phyloP scores from a whole-genome alignment of 92 coral and sea anemone genomes.

The Parazoanthus darwini region DNA sequence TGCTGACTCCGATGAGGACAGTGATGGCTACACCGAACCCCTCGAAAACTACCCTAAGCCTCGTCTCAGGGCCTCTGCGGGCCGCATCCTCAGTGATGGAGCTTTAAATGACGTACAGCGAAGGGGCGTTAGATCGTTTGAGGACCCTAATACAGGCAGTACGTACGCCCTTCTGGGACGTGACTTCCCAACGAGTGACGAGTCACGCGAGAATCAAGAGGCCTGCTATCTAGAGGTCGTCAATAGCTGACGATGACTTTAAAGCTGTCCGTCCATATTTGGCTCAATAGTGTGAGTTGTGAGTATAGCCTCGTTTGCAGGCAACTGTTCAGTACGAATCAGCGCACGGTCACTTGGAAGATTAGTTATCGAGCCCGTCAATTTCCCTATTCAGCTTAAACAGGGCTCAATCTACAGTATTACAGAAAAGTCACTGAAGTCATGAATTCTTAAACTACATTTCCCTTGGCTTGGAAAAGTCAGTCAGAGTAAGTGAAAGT shows the following conservation, averaged over 20 bases:
- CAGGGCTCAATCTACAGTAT: too few relatives aligned
- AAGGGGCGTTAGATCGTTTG: not conserved
- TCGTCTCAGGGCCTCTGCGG: slow-evolving; percentile 4
- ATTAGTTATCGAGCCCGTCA: too few relatives aligned
- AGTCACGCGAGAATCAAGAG: not conserved
- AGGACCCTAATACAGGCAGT: slow-evolving; percentile 2
- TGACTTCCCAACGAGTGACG: not conserved
- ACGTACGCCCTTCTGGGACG: not conserved
- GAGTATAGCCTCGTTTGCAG: not conserved
- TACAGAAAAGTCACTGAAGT: too few relatives aligned
- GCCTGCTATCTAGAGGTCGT: slow-evolving; percentile 7
- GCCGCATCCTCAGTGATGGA: slow-evolving; percentile 57
- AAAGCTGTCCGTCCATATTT: not conserved
- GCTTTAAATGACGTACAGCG: slow-evolving; percentile 46
- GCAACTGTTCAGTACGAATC: not conserved
- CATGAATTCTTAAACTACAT: too few relatives aligned
- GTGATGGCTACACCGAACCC: slow-evolving; percentile 84
- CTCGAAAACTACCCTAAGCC: slow-evolving; percentile 15
- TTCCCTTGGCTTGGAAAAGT: too few relatives aligned
- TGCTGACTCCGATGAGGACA: slow-evolving; percentile 72
- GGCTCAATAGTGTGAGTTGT: not conserved
- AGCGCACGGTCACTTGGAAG: not conserved
- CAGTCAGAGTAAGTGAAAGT: too few relatives aligned
- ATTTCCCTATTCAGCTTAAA: too few relatives aligned
- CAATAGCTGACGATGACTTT: slow-evolving; percentile 2